These are phyloP conservation scores for Zaprionus taronus DNA, from an alignment of 1,140 invertebrate species.

Conservation along the genomic window DNA sequence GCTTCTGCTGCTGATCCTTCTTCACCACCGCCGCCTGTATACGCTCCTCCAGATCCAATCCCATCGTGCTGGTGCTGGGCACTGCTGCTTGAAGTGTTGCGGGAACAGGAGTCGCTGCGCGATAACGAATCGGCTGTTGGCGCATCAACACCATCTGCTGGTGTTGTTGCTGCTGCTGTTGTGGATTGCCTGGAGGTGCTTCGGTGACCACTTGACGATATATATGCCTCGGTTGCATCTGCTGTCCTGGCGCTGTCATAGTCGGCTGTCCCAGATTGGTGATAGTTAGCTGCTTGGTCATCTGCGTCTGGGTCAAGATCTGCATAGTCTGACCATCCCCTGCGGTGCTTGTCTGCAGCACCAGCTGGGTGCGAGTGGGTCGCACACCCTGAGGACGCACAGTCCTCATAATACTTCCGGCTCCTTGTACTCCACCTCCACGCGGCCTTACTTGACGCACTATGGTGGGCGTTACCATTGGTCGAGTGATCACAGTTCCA, in stretches of 20 bases:
- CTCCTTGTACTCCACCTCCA: slow-evolving; percentile 39
- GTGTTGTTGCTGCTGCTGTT: slow-evolving; percentile 46
- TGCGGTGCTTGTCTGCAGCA: slow-evolving; percentile 49
- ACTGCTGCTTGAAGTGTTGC: slow-evolving; percentile 7
- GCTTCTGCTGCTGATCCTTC: slow-evolving; percentile 72
- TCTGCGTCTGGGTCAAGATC: slow-evolving; percentile 55
- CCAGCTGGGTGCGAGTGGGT: slow-evolving; percentile 51
- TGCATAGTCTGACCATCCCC: slow-evolving; percentile 66
- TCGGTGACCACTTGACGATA: slow-evolving; percentile 62
- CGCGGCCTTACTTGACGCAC: slow-evolving; percentile 64
- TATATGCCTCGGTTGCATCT: slow-evolving; percentile 52
- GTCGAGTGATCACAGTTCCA: slow-evolving; percentile 52
- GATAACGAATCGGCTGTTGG: slow-evolving; percentile 50
- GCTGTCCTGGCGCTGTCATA: slow-evolving; percentile 36
- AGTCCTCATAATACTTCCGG: slow-evolving; percentile 42
- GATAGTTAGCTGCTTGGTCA: slow-evolving; percentile 66
- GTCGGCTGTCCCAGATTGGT: slow-evolving; percentile 58
- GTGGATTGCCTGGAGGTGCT: slow-evolving; percentile 27
- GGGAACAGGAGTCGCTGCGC: slow-evolving; percentile 29
- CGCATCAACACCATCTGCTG: slow-evolving; percentile 71
- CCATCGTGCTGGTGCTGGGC: slow-evolving; percentile 39
- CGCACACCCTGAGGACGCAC: slow-evolving; percentile 57
- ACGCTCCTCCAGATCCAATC: slow-evolving; percentile 74
- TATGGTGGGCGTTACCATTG: slow-evolving; percentile 53
- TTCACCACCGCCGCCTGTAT: slow-evolving; percentile 79